Evolutionary conservation across 2,113 vertebrate genomes (phyloP).

Genomic region (Ondatra zibethicus): DNA sequence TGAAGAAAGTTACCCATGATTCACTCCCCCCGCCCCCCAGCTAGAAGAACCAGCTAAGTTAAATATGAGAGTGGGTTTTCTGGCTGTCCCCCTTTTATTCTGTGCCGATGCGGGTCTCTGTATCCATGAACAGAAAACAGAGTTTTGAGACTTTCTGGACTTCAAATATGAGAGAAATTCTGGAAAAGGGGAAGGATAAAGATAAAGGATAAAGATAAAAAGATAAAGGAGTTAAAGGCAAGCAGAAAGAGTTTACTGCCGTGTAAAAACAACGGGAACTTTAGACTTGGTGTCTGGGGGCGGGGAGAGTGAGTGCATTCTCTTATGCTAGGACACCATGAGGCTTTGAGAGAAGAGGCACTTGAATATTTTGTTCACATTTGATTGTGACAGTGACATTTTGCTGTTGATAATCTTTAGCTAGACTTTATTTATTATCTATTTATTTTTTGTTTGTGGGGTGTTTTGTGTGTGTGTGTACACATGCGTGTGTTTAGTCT

Average conservation of each 20-base stretch:
- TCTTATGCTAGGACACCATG: not conserved
- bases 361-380: not conserved
- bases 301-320: not conserved
- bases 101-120: not conserved
- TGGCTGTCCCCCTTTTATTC: not conserved
- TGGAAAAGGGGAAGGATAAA: not conserved
- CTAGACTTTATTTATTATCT: not conserved
- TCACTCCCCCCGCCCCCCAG: conserved; percentile 15
- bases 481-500: not conserved
- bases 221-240: conserved; percentile 13
- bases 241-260: not conserved
- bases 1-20: not conserved
- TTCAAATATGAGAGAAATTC: not conserved
- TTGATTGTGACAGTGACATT: not conserved
- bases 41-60: conserved; percentile 12
- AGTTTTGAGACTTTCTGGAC: not conserved
- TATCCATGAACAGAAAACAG: not conserved
- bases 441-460: not conserved
- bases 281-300: not conserved
- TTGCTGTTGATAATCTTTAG: not conserved
- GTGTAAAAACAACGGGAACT: not conserved
- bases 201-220: not conserved
- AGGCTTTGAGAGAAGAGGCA: not conserved
- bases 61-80: not conserved
- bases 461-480: not conserved